phyloP scores from a whole-genome alignment of 2,797 vertebrate genomes.

The Pampus argenteus region DNA sequence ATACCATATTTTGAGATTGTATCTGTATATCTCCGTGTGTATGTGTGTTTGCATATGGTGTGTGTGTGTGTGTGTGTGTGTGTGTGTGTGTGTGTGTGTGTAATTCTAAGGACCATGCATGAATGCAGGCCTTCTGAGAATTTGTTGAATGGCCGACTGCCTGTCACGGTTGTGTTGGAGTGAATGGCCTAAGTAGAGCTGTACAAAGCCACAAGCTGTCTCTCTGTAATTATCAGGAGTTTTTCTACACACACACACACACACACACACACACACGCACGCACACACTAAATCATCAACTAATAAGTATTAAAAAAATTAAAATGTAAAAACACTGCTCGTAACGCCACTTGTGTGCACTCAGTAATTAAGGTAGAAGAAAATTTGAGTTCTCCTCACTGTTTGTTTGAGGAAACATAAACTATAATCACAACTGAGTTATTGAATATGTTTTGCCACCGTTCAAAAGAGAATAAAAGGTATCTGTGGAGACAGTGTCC shows the following conservation, averaged over 20 bases:
- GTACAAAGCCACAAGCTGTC: slow-evolving; percentile 54
- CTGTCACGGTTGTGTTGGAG: slow-evolving; percentile 65
- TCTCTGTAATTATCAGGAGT: slow-evolving; percentile 62
- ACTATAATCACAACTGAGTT: background rate
- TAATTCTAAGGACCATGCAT: slow-evolving; percentile 54
- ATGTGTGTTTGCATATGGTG: slow-evolving; percentile 20
- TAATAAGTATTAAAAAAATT: background rate
- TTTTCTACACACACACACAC: background rate
- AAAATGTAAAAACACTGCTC: background rate
- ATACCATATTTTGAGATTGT: slow-evolving; percentile 55
- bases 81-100: slow-evolving; percentile 41
- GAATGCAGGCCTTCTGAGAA: slow-evolving; percentile 64
- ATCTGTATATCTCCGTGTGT: slow-evolving; percentile 42
- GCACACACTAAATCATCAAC: slow-evolving; percentile 4
- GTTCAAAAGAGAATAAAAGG: background rate
- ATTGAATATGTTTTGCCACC: background rate
- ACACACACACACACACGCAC: slow-evolving; percentile 13
- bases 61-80: slow-evolving; percentile 31
- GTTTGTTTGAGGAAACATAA: background rate
- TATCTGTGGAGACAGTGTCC: background rate
- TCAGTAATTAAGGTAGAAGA: background rate
- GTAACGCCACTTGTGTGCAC: slow-evolving; percentile 1
- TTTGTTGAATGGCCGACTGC: slow-evolving; percentile 46
- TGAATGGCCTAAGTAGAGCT: slow-evolving; percentile 57
- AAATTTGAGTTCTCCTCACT: background rate